phyloP scores from a whole-genome alignment of 1,140 invertebrate genomes.

The Lethrus apterus region DNA sequence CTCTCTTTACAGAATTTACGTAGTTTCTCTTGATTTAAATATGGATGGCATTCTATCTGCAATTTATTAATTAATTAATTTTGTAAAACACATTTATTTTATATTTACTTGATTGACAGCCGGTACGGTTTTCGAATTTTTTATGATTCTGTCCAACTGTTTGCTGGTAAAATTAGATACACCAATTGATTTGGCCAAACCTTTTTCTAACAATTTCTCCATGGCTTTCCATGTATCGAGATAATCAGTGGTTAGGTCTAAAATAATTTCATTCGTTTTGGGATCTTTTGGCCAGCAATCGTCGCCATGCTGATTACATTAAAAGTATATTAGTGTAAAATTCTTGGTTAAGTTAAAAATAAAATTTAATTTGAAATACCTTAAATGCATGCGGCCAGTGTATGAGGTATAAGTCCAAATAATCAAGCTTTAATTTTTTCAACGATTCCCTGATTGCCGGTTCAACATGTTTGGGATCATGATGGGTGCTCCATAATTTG shows the following conservation, averaged over 20 bases:
- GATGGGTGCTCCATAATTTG: slow-evolving; percentile 70
- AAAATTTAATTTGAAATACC: slow-evolving; percentile 1
- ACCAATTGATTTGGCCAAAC: slow-evolving; percentile 69
- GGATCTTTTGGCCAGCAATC: slow-evolving; percentile 41
- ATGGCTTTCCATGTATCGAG: slow-evolving; percentile 64
- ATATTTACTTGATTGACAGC: slow-evolving; percentile 57
- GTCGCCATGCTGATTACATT: slow-evolving; percentile 36
- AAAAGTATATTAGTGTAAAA: neutral
- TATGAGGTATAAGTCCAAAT: slow-evolving; percentile 70
- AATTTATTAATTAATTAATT: neutral
- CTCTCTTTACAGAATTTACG: slow-evolving; percentile 52
- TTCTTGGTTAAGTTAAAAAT: neutral
- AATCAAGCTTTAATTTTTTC: slow-evolving; percentile 57
- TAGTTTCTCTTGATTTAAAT: slow-evolving; percentile 57
- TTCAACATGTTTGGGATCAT: slow-evolving; percentile 55
- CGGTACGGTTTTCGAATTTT: slow-evolving; percentile 59
- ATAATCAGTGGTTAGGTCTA: slow-evolving; percentile 46
- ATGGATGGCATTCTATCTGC: slow-evolving; percentile 63
- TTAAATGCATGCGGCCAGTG: slow-evolving; percentile 58
- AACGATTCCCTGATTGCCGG: slow-evolving; percentile 47
- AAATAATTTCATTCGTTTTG: slow-evolving; percentile 45
- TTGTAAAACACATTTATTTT: neutral
- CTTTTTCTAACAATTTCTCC: slow-evolving; percentile 59
- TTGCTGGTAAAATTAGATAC: slow-evolving; percentile 80
- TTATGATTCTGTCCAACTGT: slow-evolving; percentile 63